Conservation (phyloP, 2,113 vertebrate species). For the Marmota flaviventris region DNA sequence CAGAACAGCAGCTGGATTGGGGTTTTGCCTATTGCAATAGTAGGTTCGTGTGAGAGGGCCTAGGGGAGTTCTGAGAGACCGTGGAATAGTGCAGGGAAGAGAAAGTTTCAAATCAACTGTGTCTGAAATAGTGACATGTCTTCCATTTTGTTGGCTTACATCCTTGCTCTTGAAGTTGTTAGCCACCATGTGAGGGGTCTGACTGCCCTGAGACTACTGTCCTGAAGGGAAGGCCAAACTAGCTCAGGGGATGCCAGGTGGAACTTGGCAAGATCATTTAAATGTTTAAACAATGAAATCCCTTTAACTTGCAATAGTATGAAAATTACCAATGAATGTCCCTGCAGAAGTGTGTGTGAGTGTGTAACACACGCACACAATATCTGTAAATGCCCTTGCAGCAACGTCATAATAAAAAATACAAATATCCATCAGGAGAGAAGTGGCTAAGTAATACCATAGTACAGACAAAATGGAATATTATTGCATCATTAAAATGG, state of each 20-base stretch:
- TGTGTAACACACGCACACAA: neutral
- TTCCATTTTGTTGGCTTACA: neutral
- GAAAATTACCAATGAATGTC: neutral
- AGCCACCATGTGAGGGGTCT: too few relatives aligned
- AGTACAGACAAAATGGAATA: too few relatives aligned
- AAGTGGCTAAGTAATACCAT: too few relatives aligned
- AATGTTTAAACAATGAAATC: neutral
- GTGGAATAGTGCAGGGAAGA: neutral
- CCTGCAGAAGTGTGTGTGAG: neutral
- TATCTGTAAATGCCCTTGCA: too few relatives aligned
- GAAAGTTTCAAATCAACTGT: neutral
- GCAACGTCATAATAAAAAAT: too few relatives aligned
- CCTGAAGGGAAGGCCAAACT: neutral
- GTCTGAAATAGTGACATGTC: neutral
- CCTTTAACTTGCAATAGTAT: neutral
- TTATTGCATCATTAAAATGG: too few relatives aligned
- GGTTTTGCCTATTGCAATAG: neutral
- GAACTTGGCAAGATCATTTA: neutral
- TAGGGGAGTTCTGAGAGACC: neutral
- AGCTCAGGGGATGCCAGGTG: neutral
- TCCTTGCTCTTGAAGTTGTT: neutral
- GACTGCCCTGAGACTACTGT: too few relatives aligned
- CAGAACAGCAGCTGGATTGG: neutral
- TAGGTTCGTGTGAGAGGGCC: neutral
- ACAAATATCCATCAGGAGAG: too few relatives aligned